Conservation (phyloP, 2,797 vertebrate species). For the Sebastes wilsoni region DNA sequence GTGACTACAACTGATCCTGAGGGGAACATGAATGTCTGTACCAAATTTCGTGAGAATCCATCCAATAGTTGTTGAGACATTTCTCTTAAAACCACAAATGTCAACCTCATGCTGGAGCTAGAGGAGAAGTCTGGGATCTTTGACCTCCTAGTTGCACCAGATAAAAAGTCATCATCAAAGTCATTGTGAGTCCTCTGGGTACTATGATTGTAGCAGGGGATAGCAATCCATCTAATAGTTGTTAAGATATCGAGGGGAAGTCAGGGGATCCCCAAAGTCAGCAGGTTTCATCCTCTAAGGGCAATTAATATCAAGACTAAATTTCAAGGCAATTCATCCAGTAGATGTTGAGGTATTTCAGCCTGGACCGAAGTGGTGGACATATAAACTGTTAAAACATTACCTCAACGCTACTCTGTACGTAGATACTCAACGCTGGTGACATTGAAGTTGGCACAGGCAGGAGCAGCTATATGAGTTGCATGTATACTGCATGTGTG, state of each 20-base stretch:
- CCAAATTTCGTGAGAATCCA: neutral
- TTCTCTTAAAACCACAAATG: neutral
- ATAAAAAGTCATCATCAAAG: neutral
- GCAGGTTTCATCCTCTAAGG: neutral
- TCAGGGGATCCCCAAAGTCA: neutral
- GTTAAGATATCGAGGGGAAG: neutral
- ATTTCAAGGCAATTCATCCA: neutral
- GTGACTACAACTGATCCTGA: neutral
- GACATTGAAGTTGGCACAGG: neutral
- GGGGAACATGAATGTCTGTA: neutral
- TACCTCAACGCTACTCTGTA: neutral
- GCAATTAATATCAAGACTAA: neutral
- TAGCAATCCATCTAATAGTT: no score
- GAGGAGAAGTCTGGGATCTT: neutral
- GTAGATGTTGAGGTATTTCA: neutral
- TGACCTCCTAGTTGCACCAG: neutral
- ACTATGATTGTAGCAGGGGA: accelerated
- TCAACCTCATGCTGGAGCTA: neutral
- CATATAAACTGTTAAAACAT: neutral
- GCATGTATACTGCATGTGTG: neutral
- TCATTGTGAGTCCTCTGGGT: neutral
- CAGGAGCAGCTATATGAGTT: constrained; percentile 5
- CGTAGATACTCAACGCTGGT: neutral
- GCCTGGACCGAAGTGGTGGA: neutral
- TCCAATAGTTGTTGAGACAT: neutral